These are phyloP conservation scores for Heliconius aoede DNA, from an alignment of 2,888 invertebrate species.

Conservation along the genomic window DNA sequence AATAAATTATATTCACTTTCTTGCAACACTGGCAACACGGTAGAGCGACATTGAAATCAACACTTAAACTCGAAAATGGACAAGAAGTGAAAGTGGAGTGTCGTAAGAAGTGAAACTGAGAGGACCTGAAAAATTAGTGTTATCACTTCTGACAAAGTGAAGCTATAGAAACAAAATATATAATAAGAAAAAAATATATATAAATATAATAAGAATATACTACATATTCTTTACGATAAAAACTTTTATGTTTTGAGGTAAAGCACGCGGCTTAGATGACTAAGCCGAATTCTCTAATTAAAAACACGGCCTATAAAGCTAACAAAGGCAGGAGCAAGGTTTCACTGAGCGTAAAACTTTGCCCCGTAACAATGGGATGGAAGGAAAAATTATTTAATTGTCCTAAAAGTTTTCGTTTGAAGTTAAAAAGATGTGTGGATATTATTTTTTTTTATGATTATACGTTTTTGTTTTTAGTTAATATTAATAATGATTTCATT, in stretches of 20 bases:
- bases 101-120: background rate
- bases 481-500: background rate
- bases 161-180: background rate
- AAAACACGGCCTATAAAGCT: constrained; percentile 16
- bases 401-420: constrained; percentile 9
- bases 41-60: no score
- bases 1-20: no score
- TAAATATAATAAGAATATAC: no score
- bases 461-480: background rate
- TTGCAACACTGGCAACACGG: no score
- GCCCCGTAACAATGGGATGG: constrained; percentile 1
- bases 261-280: background rate
- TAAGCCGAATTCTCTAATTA: constrained; percentile 20
- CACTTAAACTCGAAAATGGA: no score
- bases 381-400: constrained; percentile 21
- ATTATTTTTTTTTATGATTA: background rate
- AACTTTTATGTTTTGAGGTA: background rate
- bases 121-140: no score
- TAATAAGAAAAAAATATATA: no score
- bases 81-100: background rate
- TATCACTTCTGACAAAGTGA: background rate
- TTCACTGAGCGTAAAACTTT: constrained; percentile 12
- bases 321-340: constrained; percentile 10
- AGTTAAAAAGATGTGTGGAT: background rate
- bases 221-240: background rate